Percentiles rank a stretch among this genome's conserved stretches.
These are phyloP conservation scores for Zaprionus ghesquierei DNA, from an alignment of 1,140 invertebrate species.

Conservation along the genomic window DNA sequence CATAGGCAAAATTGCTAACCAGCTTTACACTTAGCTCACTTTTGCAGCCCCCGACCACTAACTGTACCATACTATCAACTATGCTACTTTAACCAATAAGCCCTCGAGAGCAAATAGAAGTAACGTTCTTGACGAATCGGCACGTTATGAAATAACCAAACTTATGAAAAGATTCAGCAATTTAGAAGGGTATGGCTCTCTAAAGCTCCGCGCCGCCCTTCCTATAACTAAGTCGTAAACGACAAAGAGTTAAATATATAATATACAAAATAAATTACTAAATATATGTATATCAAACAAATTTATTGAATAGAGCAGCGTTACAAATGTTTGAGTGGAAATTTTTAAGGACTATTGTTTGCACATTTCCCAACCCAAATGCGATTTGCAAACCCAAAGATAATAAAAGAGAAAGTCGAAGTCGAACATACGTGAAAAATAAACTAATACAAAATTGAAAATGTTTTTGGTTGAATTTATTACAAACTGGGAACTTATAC, in stretches of 20 bases:
- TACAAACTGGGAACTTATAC: not conserved
- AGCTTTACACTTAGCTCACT: conserved; percentile 60
- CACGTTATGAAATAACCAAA: conserved; percentile 14
- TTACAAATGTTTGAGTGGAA: conserved; percentile 28
- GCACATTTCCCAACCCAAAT: conserved; percentile 31
- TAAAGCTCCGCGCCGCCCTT: conserved; percentile 36
- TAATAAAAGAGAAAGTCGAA: conserved; percentile 42
- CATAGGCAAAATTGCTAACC: conserved; percentile 35
- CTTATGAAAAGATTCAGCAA: not conserved
- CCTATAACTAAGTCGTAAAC: conserved; percentile 40
- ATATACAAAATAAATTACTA: conserved; percentile 22
- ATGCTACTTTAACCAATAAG: conserved; percentile 5
- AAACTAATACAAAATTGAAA: conserved; percentile 64
- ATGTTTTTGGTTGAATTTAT: not conserved
- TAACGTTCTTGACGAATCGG: conserved; percentile 20
- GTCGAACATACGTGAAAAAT: conserved; percentile 53
- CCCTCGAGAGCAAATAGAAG: conserved; percentile 21
- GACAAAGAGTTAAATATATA: conserved; percentile 38
- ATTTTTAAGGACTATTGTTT: conserved; percentile 40
- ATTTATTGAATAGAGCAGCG: conserved; percentile 34
- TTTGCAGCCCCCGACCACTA: conserved; percentile 43
- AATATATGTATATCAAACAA: conserved; percentile 31
- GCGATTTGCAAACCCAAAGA: conserved; percentile 38
- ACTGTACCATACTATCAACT: conserved; percentile 46
- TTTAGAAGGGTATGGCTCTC: conserved; percentile 3